phyloP scores from a whole-genome alignment of 1,140 invertebrate species.

The Tyrophagus putrescentiae region DNA sequence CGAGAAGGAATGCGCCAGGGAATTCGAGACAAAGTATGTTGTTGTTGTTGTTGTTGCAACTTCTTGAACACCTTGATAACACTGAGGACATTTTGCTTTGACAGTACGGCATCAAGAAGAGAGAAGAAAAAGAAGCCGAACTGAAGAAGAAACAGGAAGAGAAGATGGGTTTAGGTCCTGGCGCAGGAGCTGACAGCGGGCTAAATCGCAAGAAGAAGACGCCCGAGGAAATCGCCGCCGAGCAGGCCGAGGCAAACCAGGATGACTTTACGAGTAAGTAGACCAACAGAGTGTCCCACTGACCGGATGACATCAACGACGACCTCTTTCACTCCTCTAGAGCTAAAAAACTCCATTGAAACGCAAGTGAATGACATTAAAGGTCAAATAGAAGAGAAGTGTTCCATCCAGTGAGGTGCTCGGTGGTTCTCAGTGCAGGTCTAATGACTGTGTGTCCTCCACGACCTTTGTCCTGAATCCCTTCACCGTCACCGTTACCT shows the following conservation, averaged over 20 bases:
- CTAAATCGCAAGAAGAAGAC: slow-evolving; percentile 84
- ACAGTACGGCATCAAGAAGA: slow-evolving; percentile 96
- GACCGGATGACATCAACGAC: background rate
- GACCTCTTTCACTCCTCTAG: slow-evolving; percentile 38
- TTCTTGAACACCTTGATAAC: background rate
- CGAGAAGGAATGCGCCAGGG: slow-evolving; percentile 39
- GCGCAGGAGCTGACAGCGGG: slow-evolving; percentile 48
- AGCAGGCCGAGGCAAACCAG: slow-evolving; percentile 81
- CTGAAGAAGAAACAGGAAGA: slow-evolving; percentile 24
- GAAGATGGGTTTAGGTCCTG: slow-evolving; percentile 36
- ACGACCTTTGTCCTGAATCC: background rate
- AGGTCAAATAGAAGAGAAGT: slow-evolving; percentile 82
- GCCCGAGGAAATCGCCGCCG: slow-evolving; percentile 82
- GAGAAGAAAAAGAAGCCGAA: slow-evolving; percentile 64
- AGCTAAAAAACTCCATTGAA: slow-evolving; percentile 84
- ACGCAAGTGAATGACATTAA: slow-evolving; percentile 85
- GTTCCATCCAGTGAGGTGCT: slow-evolving; percentile 26
- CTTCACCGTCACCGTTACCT: background rate
- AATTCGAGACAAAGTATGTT: slow-evolving; percentile 39
- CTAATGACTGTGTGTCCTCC: slow-evolving; percentile 14
- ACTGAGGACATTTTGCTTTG: background rate
- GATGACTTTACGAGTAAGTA: slow-evolving; percentile 92
- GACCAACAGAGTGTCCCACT: background rate
- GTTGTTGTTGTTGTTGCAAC: background rate
- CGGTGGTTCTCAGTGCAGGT: slow-evolving; percentile 22